phyloP scores from a whole-genome alignment of 2,888 invertebrate species.

The Morpho achilles region DNA sequence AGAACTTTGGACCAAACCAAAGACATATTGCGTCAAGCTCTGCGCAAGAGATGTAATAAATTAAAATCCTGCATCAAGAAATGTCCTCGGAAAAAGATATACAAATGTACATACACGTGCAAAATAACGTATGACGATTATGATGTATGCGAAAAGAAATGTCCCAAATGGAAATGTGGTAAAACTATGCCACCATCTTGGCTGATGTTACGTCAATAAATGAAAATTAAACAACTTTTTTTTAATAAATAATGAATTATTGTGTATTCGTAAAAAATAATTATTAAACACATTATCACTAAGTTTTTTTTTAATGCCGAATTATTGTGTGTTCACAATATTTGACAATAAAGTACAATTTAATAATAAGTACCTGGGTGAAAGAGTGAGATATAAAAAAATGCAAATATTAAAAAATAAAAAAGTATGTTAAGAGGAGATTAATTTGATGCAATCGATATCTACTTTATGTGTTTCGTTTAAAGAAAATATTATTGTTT shows the following conservation, averaged over 20 bases:
- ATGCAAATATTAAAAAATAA: too few relatives aligned
- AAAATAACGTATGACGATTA: conserved; percentile 33
- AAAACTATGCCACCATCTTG: conserved; percentile 39
- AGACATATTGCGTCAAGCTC: conserved; percentile 30
- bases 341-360: too few relatives aligned
- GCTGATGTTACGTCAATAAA: conserved; percentile 12
- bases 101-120: conserved; percentile 34
- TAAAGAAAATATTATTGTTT: too few relatives aligned
- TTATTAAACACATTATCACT: too few relatives aligned
- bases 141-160: conserved; percentile 33
- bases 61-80: conserved; percentile 32
- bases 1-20: conserved; percentile 29
- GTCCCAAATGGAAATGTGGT: conserved; percentile 33
- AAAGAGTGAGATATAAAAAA: too few relatives aligned
- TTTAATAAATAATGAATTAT: background rate
- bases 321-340: background rate
- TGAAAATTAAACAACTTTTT: background rate
- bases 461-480: too few relatives aligned
- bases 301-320: too few relatives aligned
- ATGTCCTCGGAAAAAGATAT: conserved; percentile 32
- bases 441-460: too few relatives aligned
- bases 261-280: background rate
- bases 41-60: conserved; percentile 36
- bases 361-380: too few relatives aligned
- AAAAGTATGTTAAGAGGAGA: too few relatives aligned